Base-by-base conservation (phyloP, 2,888 invertebrate genomes). In the Microchrysa polita region DNA sequence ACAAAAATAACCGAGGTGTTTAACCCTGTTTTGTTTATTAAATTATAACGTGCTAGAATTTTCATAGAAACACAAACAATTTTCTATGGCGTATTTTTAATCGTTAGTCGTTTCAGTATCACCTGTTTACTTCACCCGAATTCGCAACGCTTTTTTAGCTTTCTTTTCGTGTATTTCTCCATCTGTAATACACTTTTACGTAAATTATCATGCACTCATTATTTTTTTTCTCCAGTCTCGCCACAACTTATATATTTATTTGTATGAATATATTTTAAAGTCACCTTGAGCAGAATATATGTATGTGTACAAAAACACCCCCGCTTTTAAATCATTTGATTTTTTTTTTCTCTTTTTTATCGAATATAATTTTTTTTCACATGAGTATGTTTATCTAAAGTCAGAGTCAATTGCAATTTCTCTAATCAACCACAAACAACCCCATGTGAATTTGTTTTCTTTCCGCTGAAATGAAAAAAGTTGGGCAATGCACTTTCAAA, bases 161-260 rank as follows among this genome's bases (percentile, higher is more conserved):
- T 34, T 34, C 27, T 34, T 34, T 34, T 34, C 7, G 7, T 34
- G 27, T 34, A 34, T 34, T 34, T 34, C 27, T 34, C 4, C 27
- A 34, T 34, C 2, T 7, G 27, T 34, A 34, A 5, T 34, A 7
- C 4, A 34, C 2, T 7, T 48, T 48, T 48, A 48, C 48, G 48
- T 48, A 48, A 48, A n/a, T n/a, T n/a, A 48, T 12, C 12, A 10
- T 48, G 48, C 48, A 48, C 48, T 48, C 48, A 48, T 48, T 48
- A 12, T 7, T 48, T 48, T 48, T 48, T 12, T 12, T 12, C 2
- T 4, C 12, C 48, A 10, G 48, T 48, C 48, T 48, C 5, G 48
- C 48, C 16, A 48, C 14, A 48, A 48, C 10, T 2, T n/a, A 48
- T 4, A 48, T 2, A 48, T 48, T n/a, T n/a, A n/a, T n/a, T n/a